Conservation (phyloP, 2,113 vertebrate species). For the Pseudorhombus dupliciocellatus region DNA sequence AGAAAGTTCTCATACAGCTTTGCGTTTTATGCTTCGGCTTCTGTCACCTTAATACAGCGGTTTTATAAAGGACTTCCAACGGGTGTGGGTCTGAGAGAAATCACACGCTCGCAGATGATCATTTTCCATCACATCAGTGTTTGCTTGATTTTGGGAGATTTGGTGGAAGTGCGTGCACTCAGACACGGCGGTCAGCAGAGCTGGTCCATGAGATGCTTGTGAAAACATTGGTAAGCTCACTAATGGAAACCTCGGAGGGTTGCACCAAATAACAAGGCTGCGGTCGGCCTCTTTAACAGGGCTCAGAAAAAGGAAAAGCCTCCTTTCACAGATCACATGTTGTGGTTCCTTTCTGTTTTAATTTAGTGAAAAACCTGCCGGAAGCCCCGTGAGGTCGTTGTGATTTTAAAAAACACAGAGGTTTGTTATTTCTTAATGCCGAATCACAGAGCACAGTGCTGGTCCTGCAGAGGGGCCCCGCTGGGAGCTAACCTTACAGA, state of each 20-base stretch:
- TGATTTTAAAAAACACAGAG: conserved; percentile 18
- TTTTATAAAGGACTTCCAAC: neutral
- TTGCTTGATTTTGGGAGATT: conserved; percentile 8
- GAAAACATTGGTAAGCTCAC: conserved; percentile 42
- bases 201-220: conserved; percentile 29
- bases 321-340: conserved; percentile 16
- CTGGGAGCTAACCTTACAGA: conserved; percentile 63
- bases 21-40: conserved; percentile 15
- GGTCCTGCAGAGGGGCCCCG: conserved; percentile 36
- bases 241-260: conserved; percentile 35
- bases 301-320: conserved; percentile 32
- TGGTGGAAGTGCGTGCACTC: conserved; percentile 4
- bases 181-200: conserved; percentile 22
- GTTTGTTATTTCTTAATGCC: conserved; percentile 46
- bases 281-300: conserved; percentile 25
- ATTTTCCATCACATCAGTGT: conserved; percentile 13
- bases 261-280: conserved; percentile 28
- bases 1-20: conserved; percentile 64
- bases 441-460: conserved; percentile 53
- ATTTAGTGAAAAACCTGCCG: conserved; percentile 1
- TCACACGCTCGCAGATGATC: neutral
- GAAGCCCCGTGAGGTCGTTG: neutral
- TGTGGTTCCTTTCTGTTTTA: conserved; percentile 6
- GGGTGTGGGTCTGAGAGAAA: neutral
- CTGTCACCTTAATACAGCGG: conserved; percentile 11